Evolutionary conservation across 2,797 vertebrate genomes (phyloP), one percentile per base, ranked within the genome.

Genomic region (Acanthornis magna): DNA sequence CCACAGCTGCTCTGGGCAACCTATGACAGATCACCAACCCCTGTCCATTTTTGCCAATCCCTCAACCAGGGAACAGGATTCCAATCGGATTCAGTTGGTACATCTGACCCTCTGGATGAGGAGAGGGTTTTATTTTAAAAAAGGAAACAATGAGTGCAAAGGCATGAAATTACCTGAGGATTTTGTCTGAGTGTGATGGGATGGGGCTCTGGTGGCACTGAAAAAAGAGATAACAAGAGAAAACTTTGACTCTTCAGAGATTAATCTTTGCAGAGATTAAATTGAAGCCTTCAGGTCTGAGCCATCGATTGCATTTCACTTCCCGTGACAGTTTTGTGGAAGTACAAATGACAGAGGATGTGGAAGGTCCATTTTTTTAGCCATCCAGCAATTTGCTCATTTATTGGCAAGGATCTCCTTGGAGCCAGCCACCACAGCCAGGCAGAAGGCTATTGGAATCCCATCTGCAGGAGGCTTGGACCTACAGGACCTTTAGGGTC

Each of bases 251-350:
- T 88, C 58, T 42, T 62, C 47, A 54, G 67, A 78, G 80, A 72
- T 84, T 89, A 89, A 71, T 70, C 73, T 84, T 72, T 75, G 55
- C 63, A 73, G 79, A 72, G 73, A 84, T 95, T 79, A 94, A 94
- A 86, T 16, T 75, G 58, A 62, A 86, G 66, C 89, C 77, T 89
- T 80, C 78, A 85, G 89, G 79, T 74, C 36, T 62, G 58, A 84
- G 75, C 61, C 43, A 72, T 77, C 29, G 27, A 93, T 88, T 66
- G 62, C 48, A 27, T 78, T 93, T 93, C 26, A 10, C 83, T 81
- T 75, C 36, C 45, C 73, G 42, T 63, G 76, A 60, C 65, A 82
- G 63, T 58, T 79, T 45, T 55, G 85, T 71, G 72, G 63, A 89
- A 75, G 76, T 38, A 88, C 65, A 95, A 91, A 92, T 85, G 62